Conservation (phyloP, 2,888 invertebrate genomes). For the Cataglyphis albicans region DNA sequence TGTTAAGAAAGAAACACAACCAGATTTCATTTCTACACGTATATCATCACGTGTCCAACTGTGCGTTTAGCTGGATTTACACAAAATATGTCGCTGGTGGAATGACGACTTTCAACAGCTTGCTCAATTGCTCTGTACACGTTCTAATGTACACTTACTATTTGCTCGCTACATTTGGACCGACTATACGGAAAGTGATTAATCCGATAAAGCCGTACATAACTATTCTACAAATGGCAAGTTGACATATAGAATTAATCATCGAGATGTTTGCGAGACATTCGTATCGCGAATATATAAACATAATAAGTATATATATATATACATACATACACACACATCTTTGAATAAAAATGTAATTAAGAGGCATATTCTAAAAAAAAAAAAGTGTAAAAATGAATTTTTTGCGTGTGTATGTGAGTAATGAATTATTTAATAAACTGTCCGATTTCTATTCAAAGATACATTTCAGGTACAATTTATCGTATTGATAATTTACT, state of each 20-base stretch:
- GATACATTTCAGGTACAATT: background rate
- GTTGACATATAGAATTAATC: background rate
- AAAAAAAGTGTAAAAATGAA: background rate
- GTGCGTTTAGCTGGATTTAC: background rate
- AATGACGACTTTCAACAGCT: background rate
- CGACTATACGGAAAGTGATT: background rate
- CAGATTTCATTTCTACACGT: background rate
- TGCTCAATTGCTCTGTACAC: background rate
- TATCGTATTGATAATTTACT: background rate
- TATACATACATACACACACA: background rate
- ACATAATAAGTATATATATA: background rate
- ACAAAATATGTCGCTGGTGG: background rate
- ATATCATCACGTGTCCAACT: background rate
- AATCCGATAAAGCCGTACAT: background rate
- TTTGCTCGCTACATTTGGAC: background rate
- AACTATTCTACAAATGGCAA: background rate
- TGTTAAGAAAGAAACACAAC: background rate
- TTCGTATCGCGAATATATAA: background rate
- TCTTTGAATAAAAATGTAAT: background rate
- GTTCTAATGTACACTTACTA: background rate
- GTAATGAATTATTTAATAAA: slow-evolving; percentile 2
- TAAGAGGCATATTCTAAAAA: background rate
- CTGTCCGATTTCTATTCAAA: background rate
- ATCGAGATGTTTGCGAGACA: background rate
- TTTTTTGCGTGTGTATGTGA: background rate